Evolutionary conservation across 2,797 vertebrate species (phyloP).

Genomic region (Eulemur rubriventer): DNA sequence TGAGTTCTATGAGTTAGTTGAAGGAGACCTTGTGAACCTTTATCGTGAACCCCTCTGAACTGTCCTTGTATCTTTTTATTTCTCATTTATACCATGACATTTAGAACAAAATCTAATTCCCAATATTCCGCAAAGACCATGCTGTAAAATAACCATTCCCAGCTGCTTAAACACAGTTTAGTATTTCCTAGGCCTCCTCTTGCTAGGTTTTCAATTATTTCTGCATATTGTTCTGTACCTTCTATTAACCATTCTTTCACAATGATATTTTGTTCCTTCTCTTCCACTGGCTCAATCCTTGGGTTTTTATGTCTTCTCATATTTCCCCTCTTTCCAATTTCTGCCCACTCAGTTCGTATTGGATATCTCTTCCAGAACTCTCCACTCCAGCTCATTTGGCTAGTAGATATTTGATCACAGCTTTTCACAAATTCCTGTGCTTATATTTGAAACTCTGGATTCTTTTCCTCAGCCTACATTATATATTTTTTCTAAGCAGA

Average conservation of each 20-base stretch:
- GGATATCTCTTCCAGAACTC: not conserved
- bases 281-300: not conserved
- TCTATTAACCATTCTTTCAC: not conserved
- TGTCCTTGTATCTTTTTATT: not conserved
- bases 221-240: not conserved
- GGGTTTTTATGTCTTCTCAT: not conserved
- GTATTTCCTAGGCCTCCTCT: not conserved
- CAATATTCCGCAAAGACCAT: not conserved
- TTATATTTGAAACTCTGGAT: not conserved
- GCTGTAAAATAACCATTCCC: not conserved
- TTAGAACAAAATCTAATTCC: not conserved
- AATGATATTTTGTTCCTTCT: not conserved
- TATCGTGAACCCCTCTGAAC: not conserved
- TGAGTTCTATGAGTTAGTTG: conserved; percentile 43
- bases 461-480: not conserved
- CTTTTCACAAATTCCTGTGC: not conserved
- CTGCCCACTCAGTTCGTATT: not conserved
- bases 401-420: not conserved
- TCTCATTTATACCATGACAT: not conserved
- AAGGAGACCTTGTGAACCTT: conserved; percentile 36
- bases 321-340: not conserved
- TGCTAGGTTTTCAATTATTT: conserved; percentile 1
- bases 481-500: not conserved
- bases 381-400: not conserved
- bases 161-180: not conserved